phyloP scores from a whole-genome alignment of 2,797 vertebrate genomes.

The Mormyrops boulengeri region DNA sequence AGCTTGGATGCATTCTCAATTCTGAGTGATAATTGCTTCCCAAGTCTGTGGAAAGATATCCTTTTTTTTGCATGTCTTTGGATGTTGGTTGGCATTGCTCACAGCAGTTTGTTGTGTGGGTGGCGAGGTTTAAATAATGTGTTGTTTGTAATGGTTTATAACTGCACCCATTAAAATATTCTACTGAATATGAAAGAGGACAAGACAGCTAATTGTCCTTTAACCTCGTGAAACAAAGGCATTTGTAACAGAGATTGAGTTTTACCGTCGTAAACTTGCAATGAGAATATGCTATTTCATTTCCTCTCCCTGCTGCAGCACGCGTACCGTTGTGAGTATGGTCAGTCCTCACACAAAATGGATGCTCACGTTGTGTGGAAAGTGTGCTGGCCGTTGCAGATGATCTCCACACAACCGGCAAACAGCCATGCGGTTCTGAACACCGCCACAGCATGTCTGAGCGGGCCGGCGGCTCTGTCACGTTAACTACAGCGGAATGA shows the following conservation, averaged over 20 bases:
- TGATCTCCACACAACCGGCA: background rate
- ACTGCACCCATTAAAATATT: background rate
- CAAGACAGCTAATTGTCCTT: background rate
- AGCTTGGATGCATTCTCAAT: background rate
- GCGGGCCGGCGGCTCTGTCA: background rate
- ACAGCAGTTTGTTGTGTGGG: background rate
- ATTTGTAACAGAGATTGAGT: background rate
- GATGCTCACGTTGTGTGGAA: background rate
- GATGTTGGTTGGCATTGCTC: background rate
- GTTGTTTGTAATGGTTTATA: background rate
- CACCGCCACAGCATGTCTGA: background rate
- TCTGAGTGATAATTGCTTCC: constrained; percentile 1
- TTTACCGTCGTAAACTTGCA: background rate
- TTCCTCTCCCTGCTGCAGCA: background rate
- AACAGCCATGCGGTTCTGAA: background rate
- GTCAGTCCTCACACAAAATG: background rate
- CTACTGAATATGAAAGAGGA: background rate
- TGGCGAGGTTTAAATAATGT: background rate
- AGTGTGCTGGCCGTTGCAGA: background rate
- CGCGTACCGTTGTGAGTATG: background rate
- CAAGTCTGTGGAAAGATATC: background rate
- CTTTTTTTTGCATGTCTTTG: background rate
- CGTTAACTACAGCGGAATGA: background rate
- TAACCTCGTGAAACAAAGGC: background rate
- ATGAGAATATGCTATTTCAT: background rate